Evolutionary conservation across 2,888 invertebrate species (phyloP).

Genomic region (Dexiosoma caninum): DNA sequence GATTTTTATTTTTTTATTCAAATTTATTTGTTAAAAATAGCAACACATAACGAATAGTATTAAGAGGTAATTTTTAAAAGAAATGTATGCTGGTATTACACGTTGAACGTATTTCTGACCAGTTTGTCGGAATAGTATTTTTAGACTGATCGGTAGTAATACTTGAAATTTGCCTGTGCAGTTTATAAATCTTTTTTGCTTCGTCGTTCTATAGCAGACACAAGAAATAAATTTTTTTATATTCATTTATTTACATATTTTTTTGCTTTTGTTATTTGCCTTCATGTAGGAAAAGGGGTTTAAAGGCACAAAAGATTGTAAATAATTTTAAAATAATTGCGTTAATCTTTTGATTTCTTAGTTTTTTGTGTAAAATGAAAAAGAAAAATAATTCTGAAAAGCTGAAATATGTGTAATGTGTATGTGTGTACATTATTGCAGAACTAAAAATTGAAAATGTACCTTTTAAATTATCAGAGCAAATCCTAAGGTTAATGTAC

Average conservation of each 20-base stretch:
- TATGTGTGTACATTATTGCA: no score
- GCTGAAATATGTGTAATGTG: no score
- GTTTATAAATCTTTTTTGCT: slow-evolving; percentile 33
- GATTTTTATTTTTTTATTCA: slow-evolving; percentile 23
- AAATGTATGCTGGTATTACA: slow-evolving; percentile 5
- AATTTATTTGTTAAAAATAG: slow-evolving; percentile 42
- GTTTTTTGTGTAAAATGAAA: background rate
- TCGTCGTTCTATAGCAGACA: slow-evolving; percentile 18
- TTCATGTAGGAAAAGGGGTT: background rate
- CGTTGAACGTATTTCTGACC: slow-evolving; percentile 48
- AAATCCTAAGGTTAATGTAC: background rate
- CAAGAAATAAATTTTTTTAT: background rate
- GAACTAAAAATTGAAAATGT: background rate
- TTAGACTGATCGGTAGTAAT: slow-evolving; percentile 71
- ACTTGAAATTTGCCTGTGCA: slow-evolving; percentile 41
- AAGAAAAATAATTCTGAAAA: no score
- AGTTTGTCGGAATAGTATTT: slow-evolving; percentile 71
- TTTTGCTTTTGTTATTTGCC: background rate
- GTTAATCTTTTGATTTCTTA: background rate
- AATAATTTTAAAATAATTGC: background rate
- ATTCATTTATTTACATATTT: background rate
- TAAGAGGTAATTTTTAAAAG: background rate
- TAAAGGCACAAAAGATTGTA: background rate
- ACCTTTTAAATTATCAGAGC: background rate
- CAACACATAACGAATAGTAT: slow-evolving; percentile 33